Conservation (phyloP, 1,140 invertebrate species). For the Teleopsis dalmanni region DNA sequence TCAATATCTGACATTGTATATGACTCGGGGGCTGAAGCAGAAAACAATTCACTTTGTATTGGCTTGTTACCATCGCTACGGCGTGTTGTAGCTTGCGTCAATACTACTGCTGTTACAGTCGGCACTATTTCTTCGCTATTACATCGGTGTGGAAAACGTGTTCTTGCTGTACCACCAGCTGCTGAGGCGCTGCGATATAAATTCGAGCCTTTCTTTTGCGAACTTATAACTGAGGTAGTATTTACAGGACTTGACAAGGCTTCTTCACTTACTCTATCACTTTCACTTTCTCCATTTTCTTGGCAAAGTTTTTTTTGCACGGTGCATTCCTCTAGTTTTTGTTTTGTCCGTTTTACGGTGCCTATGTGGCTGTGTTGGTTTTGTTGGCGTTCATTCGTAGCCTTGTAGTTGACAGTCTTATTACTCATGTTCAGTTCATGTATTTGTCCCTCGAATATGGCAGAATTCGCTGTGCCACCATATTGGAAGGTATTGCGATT, state of each 20-base stretch:
- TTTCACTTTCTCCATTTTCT: slow-evolving; percentile 36
- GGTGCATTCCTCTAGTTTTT: slow-evolving; percentile 60
- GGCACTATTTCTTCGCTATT: slow-evolving; percentile 40
- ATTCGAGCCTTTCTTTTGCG: slow-evolving; percentile 18
- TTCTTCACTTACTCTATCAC: slow-evolving; percentile 20
- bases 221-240: slow-evolving; percentile 17
- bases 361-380: slow-evolving; percentile 54
- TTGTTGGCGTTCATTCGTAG: neutral
- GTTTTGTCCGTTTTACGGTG: slow-evolving; percentile 63
- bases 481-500: slow-evolving; percentile 33
- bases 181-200: slow-evolving; percentile 33
- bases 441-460: slow-evolving; percentile 39
- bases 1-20: slow-evolving; percentile 35
- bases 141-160: slow-evolving; percentile 29
- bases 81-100: neutral
- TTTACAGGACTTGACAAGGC: slow-evolving; percentile 14
- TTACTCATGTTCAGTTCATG: slow-evolving; percentile 32
- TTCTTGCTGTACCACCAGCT: slow-evolving; percentile 22
- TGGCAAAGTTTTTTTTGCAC: slow-evolving; percentile 49
- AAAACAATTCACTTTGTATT: slow-evolving; percentile 8
- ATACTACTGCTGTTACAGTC: slow-evolving; percentile 10
- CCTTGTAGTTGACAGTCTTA: slow-evolving; percentile 14
- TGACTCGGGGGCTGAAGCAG: slow-evolving; percentile 19
- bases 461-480: slow-evolving; percentile 2
- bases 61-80: slow-evolving; percentile 14